These are phyloP conservation scores for Netelia fuscicornis DNA, from an alignment of 2,888 invertebrate genomes.

Conservation along the genomic window DNA sequence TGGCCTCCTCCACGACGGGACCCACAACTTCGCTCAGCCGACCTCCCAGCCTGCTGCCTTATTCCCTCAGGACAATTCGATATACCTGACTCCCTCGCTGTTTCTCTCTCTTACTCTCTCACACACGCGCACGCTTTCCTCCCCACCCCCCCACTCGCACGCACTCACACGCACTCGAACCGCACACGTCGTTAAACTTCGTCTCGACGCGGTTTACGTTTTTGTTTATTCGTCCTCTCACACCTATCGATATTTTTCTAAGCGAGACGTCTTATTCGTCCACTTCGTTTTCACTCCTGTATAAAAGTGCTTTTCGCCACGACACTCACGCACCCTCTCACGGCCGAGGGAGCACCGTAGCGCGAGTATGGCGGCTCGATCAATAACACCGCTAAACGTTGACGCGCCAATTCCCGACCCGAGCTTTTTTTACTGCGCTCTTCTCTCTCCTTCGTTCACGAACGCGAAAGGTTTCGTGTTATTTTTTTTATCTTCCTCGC, in stretches of 20 bases:
- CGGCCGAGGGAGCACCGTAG: constrained; percentile 78
- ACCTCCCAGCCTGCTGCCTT: constrained; percentile 85
- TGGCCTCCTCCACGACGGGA: constrained; percentile 85
- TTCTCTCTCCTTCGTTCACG: background rate
- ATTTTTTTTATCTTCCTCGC: too few relatives aligned
- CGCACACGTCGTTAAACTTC: constrained; percentile 4
- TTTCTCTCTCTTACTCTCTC: constrained; percentile 49
- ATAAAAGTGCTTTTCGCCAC: constrained; percentile 71
- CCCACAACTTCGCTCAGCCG: constrained; percentile 84
- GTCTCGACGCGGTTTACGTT: constrained; percentile 7
- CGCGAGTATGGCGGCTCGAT: constrained; percentile 71
- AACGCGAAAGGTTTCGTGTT: background rate
- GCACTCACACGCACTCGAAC: constrained; percentile 53
- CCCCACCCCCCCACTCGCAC: background rate
- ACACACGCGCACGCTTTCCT: constrained; percentile 52
- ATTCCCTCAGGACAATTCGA: constrained; percentile 73
- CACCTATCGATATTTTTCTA: constrained; percentile 11
- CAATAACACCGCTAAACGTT: constrained; percentile 79
- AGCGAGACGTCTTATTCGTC: constrained; percentile 39
- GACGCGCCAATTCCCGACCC: constrained; percentile 69
- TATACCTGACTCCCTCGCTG: constrained; percentile 60
- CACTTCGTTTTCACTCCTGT: constrained; percentile 5
- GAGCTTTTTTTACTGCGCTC: constrained; percentile 26
- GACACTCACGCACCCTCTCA: constrained; percentile 80
- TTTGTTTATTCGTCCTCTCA: constrained; percentile 19